These are phyloP conservation scores for Pedicia rivosa DNA, from an alignment of 2,888 invertebrate genomes.

Conservation along the genomic window DNA sequence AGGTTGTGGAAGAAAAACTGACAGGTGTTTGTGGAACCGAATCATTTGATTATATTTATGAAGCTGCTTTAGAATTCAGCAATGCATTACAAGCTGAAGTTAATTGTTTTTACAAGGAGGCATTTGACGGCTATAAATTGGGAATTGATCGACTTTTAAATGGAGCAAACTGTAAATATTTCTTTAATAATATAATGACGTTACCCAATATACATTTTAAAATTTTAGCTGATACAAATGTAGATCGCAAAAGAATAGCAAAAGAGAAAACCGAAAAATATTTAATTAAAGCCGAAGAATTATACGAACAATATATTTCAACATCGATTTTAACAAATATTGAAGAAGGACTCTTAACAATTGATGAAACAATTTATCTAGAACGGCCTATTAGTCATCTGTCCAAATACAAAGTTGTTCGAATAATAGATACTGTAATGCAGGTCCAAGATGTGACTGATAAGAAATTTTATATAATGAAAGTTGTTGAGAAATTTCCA, in stretches of 20 bases:
- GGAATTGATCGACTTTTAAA: conserved; percentile 25
- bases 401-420: conserved; percentile 27
- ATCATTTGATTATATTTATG: conserved; percentile 28
- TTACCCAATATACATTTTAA: not conserved
- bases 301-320: conserved; percentile 22
- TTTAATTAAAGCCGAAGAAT: conserved; percentile 26
- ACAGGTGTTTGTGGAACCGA: conserved; percentile 2
- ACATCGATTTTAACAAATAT: not conserved
- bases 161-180: conserved; percentile 20
- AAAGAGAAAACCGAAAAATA: conserved; percentile 29
- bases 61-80: conserved; percentile 29
- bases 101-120: conserved; percentile 24
- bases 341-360: conserved; percentile 18
- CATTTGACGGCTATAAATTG: conserved; percentile 24
- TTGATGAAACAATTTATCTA: conserved; percentile 19
- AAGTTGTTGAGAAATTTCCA: conserved; percentile 18
- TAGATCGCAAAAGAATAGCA: conserved; percentile 27
- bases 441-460: conserved; percentile 28
- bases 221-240: conserved; percentile 21
- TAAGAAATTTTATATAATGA: conserved; percentile 25
- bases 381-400: conserved; percentile 29
- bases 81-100: conserved; percentile 29
- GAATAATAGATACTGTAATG: conserved; percentile 25
- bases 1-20: not conserved
- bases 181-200: not conserved